Evolutionary conservation across 1,140 invertebrate species (phyloP), one percentile per base, ranked within the genome.

Genomic region (Drosophila pruinosa): DNA sequence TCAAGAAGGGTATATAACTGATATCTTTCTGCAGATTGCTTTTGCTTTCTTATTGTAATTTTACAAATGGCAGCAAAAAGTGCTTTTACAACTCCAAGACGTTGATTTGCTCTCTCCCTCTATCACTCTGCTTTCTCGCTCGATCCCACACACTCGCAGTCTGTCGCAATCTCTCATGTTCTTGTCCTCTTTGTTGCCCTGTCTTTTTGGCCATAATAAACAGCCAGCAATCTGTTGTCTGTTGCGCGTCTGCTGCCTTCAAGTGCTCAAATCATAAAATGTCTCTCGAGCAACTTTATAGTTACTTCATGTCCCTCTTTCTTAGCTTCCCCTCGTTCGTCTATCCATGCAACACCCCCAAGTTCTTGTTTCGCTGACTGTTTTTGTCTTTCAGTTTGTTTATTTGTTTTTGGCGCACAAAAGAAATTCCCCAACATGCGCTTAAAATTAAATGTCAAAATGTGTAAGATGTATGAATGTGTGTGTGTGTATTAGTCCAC

Each of bases 381-480:
- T 74, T 73, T 79, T 78, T 82, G 63, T 70, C 65, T 78, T 76
- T 34, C 65, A 72, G 78, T 88, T 88, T 88, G 82, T 88, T 88
- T 88, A 88, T 88, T 88, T 88, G 82, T 78, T 86, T 81, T 86
- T 82, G 67, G 82, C 69, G 52, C 82, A 82, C 82, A 86, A 86
- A 86, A 88, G 82, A 88, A 70, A 89, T 89, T 89, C 86, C 86
- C 86, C 69, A 86, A 89, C 86, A 89, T 89, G 85, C 78, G 86
- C 86, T 89, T 89, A 86, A 89, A 85, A 86, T 89, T 89, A 89
- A 89, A 89, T 89, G 85, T 89, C 81, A 85, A 85, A 80, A 83
- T 76, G 64, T 75, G 69, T 43, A 43, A 57, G 70, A 15, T 34
- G 10, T 14, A 28, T 28, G 12, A n/a, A n/a, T 58, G 34, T 31